These are phyloP conservation scores for Callosobruchus maculatus DNA, from an alignment of 2,888 invertebrate species.

Conservation along the genomic window DNA sequence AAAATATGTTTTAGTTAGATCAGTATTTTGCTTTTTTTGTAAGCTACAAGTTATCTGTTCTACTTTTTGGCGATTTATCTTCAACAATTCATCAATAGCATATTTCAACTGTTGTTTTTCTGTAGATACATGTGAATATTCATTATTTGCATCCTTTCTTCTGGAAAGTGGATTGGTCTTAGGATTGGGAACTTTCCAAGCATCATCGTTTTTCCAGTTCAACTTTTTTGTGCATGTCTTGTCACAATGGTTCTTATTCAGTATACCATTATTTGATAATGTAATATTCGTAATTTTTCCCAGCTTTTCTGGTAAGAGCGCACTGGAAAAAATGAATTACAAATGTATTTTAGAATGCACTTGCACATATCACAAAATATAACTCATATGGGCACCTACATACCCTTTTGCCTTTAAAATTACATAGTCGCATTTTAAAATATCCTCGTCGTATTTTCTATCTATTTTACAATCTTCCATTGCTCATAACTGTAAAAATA, in stretches of 20 bases:
- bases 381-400: background rate
- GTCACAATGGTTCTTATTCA: conserved; percentile 4
- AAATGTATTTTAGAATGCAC: background rate
- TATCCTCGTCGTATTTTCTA: background rate
- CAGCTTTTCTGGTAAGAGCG: conserved; percentile 19
- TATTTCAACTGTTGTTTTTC: conserved; percentile 1
- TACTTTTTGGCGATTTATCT: background rate
- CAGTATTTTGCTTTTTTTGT: background rate
- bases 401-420: conserved; percentile 20
- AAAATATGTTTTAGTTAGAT: conserved; percentile 25
- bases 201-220: conserved; percentile 15
- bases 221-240: conserved; percentile 10
- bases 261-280: conserved; percentile 14
- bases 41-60: background rate
- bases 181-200: conserved; percentile 23
- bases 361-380: background rate
- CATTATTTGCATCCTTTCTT: background rate
- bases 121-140: background rate
- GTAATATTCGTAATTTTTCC: conserved; percentile 22
- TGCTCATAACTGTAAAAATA: background rate
- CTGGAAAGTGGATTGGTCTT: conserved; percentile 5
- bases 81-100: background rate
- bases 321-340: conserved; percentile 15
- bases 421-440: conserved; percentile 11
- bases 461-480: background rate